Conservation (phyloP, 2,113 vertebrate species). For the Pedetes capensis region DNA sequence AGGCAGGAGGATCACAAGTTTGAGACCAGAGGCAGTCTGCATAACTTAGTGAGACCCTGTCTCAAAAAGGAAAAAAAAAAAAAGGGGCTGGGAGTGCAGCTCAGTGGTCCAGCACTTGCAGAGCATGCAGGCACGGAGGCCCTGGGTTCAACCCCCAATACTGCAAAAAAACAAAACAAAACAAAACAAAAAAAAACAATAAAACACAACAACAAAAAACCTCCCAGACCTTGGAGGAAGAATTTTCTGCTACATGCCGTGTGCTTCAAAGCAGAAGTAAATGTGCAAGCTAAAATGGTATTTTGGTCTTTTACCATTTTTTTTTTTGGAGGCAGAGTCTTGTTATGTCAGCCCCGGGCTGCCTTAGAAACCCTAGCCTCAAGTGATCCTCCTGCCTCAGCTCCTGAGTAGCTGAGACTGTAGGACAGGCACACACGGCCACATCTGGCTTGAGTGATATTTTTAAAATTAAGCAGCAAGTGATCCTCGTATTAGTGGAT, state of each 20-base stretch:
- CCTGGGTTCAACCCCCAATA: no score
- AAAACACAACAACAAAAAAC: no score
- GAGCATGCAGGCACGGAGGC: no score
- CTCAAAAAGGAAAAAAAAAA: no score
- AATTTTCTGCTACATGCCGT: not conserved
- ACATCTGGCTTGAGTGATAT: not conserved
- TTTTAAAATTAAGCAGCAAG: not conserved
- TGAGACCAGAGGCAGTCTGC: no score
- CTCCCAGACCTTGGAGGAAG: not conserved
- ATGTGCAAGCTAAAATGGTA: not conserved
- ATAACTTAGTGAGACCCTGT: no score
- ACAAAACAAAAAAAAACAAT: no score
- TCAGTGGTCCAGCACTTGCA: no score
- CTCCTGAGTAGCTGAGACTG: not conserved
- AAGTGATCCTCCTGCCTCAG: not conserved
- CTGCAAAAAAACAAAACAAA: no score
- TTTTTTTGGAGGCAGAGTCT: not conserved
- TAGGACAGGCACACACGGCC: not conserved
- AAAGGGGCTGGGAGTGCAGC: no score
- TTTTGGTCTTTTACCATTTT: not conserved
- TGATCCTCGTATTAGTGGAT: not conserved
- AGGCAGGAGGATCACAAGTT: no score
- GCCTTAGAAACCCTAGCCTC: not conserved
- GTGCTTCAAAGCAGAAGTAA: not conserved
- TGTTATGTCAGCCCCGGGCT: no score